Conservation (phyloP, 2,797 vertebrate genomes). For the Semaprochilodus insignis region DNA sequence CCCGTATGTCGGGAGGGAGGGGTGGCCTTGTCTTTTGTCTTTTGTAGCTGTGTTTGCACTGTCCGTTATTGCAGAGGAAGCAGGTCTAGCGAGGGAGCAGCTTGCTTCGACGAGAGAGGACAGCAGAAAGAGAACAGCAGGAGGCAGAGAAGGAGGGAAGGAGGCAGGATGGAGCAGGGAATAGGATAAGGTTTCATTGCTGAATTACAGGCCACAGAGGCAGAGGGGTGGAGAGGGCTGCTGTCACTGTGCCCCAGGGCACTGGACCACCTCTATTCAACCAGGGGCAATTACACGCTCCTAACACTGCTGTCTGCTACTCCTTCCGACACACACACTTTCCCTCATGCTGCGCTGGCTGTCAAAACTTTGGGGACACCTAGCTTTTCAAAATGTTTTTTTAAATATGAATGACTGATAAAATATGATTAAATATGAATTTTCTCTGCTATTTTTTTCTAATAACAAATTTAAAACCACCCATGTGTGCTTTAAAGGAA, state of each 20-base stretch:
- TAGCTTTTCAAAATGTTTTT: neutral
- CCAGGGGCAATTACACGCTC: constrained; percentile 23
- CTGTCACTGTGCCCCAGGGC: constrained; percentile 32
- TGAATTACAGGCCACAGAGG: constrained; percentile 13
- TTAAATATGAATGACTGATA: no score
- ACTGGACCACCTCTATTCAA: constrained; percentile 20
- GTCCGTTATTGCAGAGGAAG: constrained; percentile 12
- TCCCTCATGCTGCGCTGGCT: neutral
- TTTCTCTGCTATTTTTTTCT: no score
- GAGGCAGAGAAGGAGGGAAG: neutral
- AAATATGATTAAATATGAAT: no score
- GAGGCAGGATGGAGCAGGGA: neutral
- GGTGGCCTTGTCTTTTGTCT: constrained; percentile 22
- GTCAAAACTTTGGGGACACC: neutral
- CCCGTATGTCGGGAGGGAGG: neutral
- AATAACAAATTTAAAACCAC: no score
- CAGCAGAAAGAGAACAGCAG: constrained; percentile 3
- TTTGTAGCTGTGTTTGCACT: constrained; percentile 25
- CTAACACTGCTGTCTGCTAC: neutral
- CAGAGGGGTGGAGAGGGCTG: constrained; percentile 11
- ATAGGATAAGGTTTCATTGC: neutral
- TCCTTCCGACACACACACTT: constrained; percentile 6
- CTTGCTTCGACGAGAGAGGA: neutral
- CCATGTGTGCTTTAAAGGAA: no score
- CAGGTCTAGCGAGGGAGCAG: neutral